Base-by-base conservation (phyloP, 1,140 invertebrate species). In the Ceratina calcarata region DNA sequence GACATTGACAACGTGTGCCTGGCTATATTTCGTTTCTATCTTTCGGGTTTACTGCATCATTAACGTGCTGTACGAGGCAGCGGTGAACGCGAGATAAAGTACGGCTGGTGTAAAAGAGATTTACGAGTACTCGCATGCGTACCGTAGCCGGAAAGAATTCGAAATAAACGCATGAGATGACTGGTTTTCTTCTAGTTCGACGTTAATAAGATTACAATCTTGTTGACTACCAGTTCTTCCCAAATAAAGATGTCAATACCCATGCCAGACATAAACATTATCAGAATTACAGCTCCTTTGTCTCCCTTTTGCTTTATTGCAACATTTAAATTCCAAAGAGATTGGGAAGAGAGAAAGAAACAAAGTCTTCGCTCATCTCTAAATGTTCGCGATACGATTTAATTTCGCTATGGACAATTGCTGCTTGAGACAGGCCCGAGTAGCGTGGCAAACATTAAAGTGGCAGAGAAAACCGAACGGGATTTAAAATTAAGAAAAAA, bases 81-180 rank as follows among this genome's bases (percentile, higher is more conserved):
- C 88, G 89, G 90, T 91, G 90, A 90, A 87, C 83, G 75, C 60
- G 83, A 89, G 88, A 90, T 89, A 89, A 90, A 91, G 86, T 80
- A 32, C 60, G 55, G 77, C 73, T 78, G 83, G 82, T 87, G 86
- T 88, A 88, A 89, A 88, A 32, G 84, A 88, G 87, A 90, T 90
- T 90, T 89, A 90, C 83, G 86, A 84, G 60, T 37, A 24, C 22
- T 45, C 32, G 15, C 2, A 16, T 45, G 27, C 27, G 4, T 32
- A 4, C n/a, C 0, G 8, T 20, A 6, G 61, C 49, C n/a, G 13
- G 24, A 58, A 60, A 22, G 3, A 24, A 55, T 10, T 6, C 12
- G 16, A n/a, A 16, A 24, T 0, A 45, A 4, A 4, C 24, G 77
- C 32, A 62, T 27, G 72, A 80, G 77, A 62, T 60, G 64, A 83